Evolutionary conservation across 2,797 vertebrate genomes (phyloP).

Genomic region (Columba guinea): DNA sequence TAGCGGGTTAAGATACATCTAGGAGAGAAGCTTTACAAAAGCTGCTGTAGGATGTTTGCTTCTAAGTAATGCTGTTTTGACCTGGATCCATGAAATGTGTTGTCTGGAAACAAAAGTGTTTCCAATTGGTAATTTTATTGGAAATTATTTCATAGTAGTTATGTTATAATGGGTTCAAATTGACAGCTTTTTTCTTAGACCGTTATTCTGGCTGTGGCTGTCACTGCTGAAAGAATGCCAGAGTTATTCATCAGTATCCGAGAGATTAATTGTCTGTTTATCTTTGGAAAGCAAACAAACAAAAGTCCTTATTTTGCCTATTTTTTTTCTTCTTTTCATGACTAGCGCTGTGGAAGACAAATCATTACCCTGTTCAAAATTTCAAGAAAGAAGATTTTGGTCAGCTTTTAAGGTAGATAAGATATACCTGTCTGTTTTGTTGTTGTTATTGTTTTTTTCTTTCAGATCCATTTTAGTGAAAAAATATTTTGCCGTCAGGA

Average conservation of each 20-base stretch:
- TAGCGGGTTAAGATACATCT: background rate
- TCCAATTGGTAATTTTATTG: background rate
- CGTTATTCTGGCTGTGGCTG: background rate
- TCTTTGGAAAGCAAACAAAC: background rate
- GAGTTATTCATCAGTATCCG: background rate
- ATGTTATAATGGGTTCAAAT: background rate
- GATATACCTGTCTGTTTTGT: background rate
- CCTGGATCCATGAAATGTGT: background rate
- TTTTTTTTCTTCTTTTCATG: background rate
- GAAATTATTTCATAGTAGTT: background rate
- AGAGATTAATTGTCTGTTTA: background rate
- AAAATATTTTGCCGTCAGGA: background rate
- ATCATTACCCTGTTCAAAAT: conserved; percentile 79
- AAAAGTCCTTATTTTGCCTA: background rate
- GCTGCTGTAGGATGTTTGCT: background rate
- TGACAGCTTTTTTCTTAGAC: background rate
- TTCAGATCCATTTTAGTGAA: background rate
- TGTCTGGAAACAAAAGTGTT: background rate
- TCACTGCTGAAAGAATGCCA: background rate
- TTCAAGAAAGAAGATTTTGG: conserved; percentile 89
- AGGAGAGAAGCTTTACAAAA: background rate
- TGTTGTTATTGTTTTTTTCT: background rate
- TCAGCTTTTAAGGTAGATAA: conserved; percentile 87
- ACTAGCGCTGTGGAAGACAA: conserved; percentile 79
- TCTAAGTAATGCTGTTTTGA: background rate